A percentile compares a stretch with the other conserved stretches of the same genome.
These are phyloP conservation scores for Nymphalis polychloros DNA, from an alignment of 2,888 invertebrate species.

Conservation along the genomic window DNA sequence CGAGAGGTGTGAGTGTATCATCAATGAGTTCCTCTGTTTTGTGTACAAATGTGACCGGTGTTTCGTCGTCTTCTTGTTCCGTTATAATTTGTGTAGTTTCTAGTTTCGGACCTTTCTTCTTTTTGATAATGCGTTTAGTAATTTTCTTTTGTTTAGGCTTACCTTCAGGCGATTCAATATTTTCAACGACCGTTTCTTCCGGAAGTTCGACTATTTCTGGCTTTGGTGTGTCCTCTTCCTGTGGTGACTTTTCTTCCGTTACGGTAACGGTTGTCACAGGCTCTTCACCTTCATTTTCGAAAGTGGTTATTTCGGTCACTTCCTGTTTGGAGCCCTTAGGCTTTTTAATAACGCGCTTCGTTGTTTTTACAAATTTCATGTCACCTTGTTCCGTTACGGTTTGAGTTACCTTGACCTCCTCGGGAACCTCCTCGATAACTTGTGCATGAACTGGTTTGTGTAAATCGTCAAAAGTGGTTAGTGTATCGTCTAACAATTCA, in stretches of 20 bases:
- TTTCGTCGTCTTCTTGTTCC: conserved; percentile 35
- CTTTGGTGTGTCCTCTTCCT: neutral
- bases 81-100: conserved; percentile 46
- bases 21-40: conserved; percentile 47
- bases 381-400: neutral
- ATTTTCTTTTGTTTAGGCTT: conserved; percentile 40
- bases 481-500: conserved; percentile 37
- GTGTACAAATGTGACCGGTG: conserved; percentile 41
- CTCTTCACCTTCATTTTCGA: conserved; percentile 1
- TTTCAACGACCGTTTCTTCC: conserved; percentile 23
- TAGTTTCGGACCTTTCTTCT: conserved; percentile 45
- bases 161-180: conserved; percentile 35
- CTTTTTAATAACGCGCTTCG: conserved; percentile 7
- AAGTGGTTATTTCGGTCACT: neutral
- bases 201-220: neutral
- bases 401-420: conserved; percentile 2
- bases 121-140: conserved; percentile 39
- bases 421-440: conserved; percentile 28
- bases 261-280: conserved; percentile 2
- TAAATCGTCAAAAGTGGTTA: conserved; percentile 13
- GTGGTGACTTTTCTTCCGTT: neutral
- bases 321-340: neutral
- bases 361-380: neutral
- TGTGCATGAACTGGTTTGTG: neutral
- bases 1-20: conserved; percentile 15